These are phyloP conservation scores for Oppia nitens DNA, from an alignment of 1,140 invertebrate genomes.

Conservation along the genomic window DNA sequence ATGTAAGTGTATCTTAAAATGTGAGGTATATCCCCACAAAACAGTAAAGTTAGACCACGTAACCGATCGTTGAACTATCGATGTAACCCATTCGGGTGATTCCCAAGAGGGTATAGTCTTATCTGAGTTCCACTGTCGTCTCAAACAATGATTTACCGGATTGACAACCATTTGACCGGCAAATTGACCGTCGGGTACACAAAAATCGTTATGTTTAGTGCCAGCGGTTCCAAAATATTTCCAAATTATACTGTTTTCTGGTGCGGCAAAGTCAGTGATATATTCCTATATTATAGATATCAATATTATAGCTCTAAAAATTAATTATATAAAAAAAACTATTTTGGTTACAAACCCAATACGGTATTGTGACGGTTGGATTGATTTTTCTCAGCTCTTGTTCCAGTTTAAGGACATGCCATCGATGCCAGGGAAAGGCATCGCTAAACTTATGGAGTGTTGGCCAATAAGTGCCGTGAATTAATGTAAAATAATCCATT, in stretches of 20 bases:
- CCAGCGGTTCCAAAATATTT: neutral
- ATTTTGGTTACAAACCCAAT: neutral
- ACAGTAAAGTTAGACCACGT: neutral
- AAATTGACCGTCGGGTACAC: neutral
- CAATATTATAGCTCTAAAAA: neutral
- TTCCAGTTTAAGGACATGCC: neutral
- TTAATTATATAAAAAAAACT: neutral
- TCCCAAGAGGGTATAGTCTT: neutral
- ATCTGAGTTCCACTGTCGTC: neutral
- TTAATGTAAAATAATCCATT: neutral
- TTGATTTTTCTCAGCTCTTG: constrained; percentile 1
- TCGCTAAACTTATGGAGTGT: neutral
- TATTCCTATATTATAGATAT: neutral
- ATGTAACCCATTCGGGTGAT: neutral
- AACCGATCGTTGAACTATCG: neutral
- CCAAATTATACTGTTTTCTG: neutral
- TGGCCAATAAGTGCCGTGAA: neutral
- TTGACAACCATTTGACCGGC: neutral
- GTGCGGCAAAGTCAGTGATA: neutral
- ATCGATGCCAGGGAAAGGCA: constrained; percentile 2
- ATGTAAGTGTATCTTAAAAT: neutral
- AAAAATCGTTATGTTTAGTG: neutral
- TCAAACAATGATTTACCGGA: neutral
- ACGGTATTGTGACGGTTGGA: neutral
- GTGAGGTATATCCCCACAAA: neutral